Evolutionary conservation across 2,888 invertebrate genomes (phyloP).

Genomic region (Rutpela maculata): DNA sequence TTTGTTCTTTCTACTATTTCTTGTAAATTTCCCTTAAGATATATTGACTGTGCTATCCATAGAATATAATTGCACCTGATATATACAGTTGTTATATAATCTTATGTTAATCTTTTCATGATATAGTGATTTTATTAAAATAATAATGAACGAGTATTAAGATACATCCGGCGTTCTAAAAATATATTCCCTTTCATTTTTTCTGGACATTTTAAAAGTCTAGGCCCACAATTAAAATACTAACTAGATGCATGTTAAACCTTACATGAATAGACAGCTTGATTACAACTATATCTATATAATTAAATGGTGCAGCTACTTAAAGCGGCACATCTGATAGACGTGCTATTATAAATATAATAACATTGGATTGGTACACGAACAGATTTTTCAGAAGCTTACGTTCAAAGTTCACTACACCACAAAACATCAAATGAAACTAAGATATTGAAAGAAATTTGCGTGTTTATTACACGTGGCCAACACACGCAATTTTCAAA

Average conservation of each 20-base stretch:
- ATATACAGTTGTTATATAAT: no score
- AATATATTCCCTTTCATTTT: background rate
- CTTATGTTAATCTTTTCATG: background rate
- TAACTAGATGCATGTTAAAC: constrained; percentile 47
- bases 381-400: constrained; percentile 34
- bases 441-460: constrained; percentile 33
- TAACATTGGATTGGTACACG: constrained; percentile 45
- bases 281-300: constrained; percentile 56
- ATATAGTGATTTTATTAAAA: background rate
- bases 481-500: constrained; percentile 51
- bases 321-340: constrained; percentile 46
- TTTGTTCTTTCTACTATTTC: no score
- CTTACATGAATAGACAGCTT: constrained; percentile 55
- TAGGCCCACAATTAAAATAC: constrained; percentile 47
- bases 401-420: constrained; percentile 44
- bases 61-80: no score
- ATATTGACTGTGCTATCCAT: no score
- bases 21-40: no score
- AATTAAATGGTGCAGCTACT: constrained; percentile 55
- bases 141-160: background rate
- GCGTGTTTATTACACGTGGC: constrained; percentile 54
- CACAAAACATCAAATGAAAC: constrained; percentile 33
- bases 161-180: background rate
- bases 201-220: background rate
- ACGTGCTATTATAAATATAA: constrained; percentile 50